phyloP scores from a whole-genome alignment of 2,888 invertebrate genomes.

The Polymixis flavicincta region DNA sequence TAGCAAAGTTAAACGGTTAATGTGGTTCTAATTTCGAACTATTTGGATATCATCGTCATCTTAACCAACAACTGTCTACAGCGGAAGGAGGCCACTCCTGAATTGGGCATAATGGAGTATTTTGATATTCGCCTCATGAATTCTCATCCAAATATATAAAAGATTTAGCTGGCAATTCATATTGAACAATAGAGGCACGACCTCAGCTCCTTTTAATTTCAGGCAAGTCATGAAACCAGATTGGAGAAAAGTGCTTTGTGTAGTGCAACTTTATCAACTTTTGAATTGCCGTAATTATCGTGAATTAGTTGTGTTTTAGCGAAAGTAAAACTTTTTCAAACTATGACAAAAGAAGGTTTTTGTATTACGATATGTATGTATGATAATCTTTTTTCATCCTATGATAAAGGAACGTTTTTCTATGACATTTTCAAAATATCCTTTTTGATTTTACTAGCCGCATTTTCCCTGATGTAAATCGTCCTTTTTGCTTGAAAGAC shows the following conservation, averaged over 20 bases:
- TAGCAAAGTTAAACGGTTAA: conserved; percentile 40
- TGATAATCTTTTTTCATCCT: neutral
- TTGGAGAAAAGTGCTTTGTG: conserved; percentile 34
- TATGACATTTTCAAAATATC: neutral
- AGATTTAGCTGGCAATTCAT: conserved; percentile 24
- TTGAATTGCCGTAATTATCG: conserved; percentile 7
- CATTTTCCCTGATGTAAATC: conserved; percentile 15
- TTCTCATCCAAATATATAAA: conserved; percentile 18
- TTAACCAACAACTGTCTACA: neutral
- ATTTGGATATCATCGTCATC: conserved; percentile 34
- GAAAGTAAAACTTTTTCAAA: neutral
- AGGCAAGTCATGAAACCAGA: conserved; percentile 27
- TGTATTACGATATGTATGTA: too few species aligned
- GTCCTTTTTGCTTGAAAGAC: conserved; percentile 30
- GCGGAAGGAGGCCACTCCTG: conserved; percentile 3
- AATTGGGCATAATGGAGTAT: conserved; percentile 34
- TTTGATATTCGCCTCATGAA: conserved; percentile 40
- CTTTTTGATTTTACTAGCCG: neutral
- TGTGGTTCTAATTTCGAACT: conserved; percentile 33
- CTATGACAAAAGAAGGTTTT: too few species aligned
- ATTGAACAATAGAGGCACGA: conserved; percentile 43
- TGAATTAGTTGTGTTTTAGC: neutral
- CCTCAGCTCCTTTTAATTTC: conserved; percentile 32
- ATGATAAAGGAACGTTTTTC: neutral
- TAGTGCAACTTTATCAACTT: conserved; percentile 38